Evolutionary conservation across 2,888 invertebrate genomes (phyloP).

Genomic region (Melolontha melolontha): DNA sequence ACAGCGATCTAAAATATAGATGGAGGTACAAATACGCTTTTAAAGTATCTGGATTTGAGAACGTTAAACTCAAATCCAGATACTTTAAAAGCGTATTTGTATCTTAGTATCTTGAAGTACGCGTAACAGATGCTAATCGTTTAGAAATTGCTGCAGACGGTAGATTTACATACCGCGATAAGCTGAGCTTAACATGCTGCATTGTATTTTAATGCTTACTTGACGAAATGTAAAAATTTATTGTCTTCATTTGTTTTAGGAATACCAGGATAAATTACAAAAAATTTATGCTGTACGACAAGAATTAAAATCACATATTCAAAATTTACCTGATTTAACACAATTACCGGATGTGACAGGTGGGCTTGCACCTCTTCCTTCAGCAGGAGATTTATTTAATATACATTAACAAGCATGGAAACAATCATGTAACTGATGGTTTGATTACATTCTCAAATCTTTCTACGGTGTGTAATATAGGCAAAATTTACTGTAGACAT

Average conservation of each 20-base stretch:
- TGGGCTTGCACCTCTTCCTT: constrained; percentile 92
- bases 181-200: no score
- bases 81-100: no score
- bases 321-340: constrained; percentile 92
- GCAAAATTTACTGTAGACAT: constrained; percentile 4
- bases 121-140: no score
- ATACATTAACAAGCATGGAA: constrained; percentile 62
- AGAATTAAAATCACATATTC: constrained; percentile 92
- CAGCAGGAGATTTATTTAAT: constrained; percentile 94
- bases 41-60: no score
- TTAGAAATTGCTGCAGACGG: no score
- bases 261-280: constrained; percentile 89
- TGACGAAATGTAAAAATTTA: no score
- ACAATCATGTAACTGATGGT: constrained; percentile 18
- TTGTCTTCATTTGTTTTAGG: constrained; percentile 71
- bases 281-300: constrained; percentile 88
- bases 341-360: constrained; percentile 93
- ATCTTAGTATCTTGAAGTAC: no score
- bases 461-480: constrained; percentile 26
- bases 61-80: no score
- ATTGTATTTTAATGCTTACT: no score
- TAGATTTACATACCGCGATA: no score
- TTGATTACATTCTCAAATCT: constrained; percentile 12
- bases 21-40: no score
- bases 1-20: no score